Evolutionary conservation across 2,113 vertebrate species (phyloP), one percentile per base, ranked within the genome.

Genomic region (Ammodytes marinus): DNA sequence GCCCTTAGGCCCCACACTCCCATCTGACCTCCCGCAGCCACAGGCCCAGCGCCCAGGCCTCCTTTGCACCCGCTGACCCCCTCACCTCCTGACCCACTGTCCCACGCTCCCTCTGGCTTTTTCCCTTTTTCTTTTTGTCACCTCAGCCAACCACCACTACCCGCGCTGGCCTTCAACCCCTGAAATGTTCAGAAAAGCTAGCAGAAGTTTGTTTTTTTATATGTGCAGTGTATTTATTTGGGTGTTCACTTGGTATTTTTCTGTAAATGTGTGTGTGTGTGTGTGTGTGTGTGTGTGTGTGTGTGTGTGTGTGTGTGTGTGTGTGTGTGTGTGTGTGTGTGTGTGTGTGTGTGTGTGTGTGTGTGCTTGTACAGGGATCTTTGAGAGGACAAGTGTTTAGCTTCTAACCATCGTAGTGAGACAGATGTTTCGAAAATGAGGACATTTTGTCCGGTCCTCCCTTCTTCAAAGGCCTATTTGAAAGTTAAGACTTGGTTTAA

Each of bases 31-130:
- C 27, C 77, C 3, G 1, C 45, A 75, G 43, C 87, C 82, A 80
- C 87, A 82, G 85, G 83, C 84, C 80, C 74, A 81, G 55, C 77
- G 84, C 79, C 80, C 86, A 8, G 58, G 74, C 64, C 79, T 54
- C 85, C 86, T 82, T 89, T 88, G 81, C 68, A 82, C 88, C 88
- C 60, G 2, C 43, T 85, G 93, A 93, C 92, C 92, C 92, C 83
- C 76, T 90, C 89, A 91, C 91, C 93, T 69, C 70, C 69, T 88
- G 84, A 91, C 85, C 90, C 85, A 86, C 73, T 88, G 92, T 93
- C 93, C 90, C 92, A 94, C 92, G 91, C 89, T 92, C 93, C 78
- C 83, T 86, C 76, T 84, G 68, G 73, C 86, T 83, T 80, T 81
- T 27, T 27, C 27, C 27, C 27, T 27, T 27, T 27, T 27, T 27